Conservation (phyloP, 2,888 invertebrate genomes). For the Drosophila quasianomalipes region DNA sequence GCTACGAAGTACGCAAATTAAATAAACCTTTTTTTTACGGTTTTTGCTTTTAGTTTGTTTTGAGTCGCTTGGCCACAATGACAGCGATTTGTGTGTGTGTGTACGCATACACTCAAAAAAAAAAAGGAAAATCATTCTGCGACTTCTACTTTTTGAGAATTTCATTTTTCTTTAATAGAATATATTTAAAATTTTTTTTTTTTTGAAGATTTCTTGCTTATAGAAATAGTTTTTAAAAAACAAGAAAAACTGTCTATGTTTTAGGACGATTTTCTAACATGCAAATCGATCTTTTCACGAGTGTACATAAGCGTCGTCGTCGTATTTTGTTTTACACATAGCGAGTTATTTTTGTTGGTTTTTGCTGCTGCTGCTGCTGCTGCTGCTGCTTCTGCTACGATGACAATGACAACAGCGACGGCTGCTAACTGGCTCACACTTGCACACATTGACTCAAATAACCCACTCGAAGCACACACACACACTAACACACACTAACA, state of each 20-base stretch:
- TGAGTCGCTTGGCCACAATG: constrained; percentile 40
- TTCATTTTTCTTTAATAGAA: background rate
- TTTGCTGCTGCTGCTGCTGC: constrained; percentile 20
- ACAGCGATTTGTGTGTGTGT: constrained; percentile 7
- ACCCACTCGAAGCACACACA: constrained; percentile 24
- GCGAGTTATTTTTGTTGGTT: constrained; percentile 35
- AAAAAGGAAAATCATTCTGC: background rate
- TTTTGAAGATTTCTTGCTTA: background rate
- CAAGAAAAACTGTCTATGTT: background rate
- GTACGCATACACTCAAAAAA: constrained; percentile 10
- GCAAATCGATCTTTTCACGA: background rate
- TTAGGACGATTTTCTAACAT: background rate
- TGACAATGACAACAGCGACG: constrained; percentile 17
- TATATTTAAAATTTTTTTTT: background rate
- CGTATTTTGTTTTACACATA: constrained; percentile 54
- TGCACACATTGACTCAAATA: constrained; percentile 13
- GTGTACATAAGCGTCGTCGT: constrained; percentile 27
- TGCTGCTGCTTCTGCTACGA: constrained; percentile 20
- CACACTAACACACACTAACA: constrained; percentile 8
- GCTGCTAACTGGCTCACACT: constrained; percentile 53
- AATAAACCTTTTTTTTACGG: constrained; percentile 35
- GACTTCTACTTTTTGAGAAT: background rate
- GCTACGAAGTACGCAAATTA: constrained; percentile 56
- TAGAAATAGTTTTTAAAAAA: background rate
- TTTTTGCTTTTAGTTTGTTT: constrained; percentile 39